A percentile compares a stretch with the other conserved stretches of the same genome.
phyloP scores from a whole-genome alignment of 2,797 vertebrate species.

The Notoglanidium macrostoma region DNA sequence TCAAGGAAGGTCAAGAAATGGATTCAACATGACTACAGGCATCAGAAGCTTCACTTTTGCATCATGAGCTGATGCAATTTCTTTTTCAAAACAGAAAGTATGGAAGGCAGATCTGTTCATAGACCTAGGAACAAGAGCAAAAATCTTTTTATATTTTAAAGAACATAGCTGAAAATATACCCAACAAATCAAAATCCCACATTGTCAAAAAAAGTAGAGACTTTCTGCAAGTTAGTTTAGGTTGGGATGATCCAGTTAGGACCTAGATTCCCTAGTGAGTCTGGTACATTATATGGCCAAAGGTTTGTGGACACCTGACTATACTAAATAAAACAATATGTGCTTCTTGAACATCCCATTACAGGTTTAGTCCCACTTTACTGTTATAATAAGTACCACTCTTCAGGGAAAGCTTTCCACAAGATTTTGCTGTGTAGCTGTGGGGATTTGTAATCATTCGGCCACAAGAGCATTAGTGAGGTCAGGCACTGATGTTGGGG shows the following conservation, averaged over 20 bases:
- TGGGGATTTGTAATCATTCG: background rate
- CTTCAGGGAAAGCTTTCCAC: background rate
- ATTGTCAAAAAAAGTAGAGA: background rate
- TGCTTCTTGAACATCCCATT: background rate
- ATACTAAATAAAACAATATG: background rate
- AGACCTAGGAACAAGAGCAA: background rate
- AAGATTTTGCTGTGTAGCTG: background rate
- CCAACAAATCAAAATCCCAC: background rate
- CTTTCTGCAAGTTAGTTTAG: background rate
- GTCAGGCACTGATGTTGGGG: background rate
- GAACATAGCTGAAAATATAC: background rate
- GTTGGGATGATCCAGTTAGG: background rate
- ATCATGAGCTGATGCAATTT: constrained; percentile 26
- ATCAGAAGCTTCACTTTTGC: constrained; percentile 4
- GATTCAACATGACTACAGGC: background rate
- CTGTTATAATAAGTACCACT: background rate
- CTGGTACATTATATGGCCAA: background rate
- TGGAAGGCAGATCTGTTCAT: background rate
- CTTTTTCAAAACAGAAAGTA: background rate
- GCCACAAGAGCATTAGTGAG: background rate
- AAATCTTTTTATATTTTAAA: background rate
- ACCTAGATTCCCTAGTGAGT: background rate
- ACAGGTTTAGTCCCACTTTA: background rate
- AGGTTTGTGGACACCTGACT: background rate
- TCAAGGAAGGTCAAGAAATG: constrained; percentile 18